Evolutionary conservation across 2,888 invertebrate genomes (phyloP).

Genomic region (Cryptus viduatorius): DNA sequence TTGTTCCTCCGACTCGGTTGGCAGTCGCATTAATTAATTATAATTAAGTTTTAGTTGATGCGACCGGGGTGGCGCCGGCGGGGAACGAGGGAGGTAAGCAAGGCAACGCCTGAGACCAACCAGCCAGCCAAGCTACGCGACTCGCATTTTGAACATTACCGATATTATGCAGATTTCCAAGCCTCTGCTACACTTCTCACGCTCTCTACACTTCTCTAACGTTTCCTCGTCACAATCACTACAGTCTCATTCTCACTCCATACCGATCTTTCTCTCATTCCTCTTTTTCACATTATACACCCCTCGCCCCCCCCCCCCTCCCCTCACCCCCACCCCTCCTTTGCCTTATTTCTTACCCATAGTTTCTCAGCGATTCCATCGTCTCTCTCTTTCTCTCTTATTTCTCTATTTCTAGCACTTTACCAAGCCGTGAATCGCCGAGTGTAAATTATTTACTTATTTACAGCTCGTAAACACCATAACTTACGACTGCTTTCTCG

Average conservation of each 20-base stretch:
- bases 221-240: conserved; percentile 41
- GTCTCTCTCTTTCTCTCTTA: conserved; percentile 51
- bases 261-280: conserved; percentile 29
- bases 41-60: conserved; percentile 94
- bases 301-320: conserved; percentile 25
- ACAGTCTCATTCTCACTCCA: conserved; percentile 45
- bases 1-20: conserved; percentile 81
- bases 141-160: conserved; percentile 84
- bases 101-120: conserved; percentile 75
- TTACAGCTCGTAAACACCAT: conserved; percentile 82
- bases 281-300: conserved; percentile 65
- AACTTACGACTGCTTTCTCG: conserved; percentile 71
- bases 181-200: conserved; percentile 66
- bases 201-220: conserved; percentile 54
- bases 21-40: conserved; percentile 93
- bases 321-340: conserved; percentile 36
- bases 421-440: conserved; percentile 78
- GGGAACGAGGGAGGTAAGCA: conserved; percentile 84
- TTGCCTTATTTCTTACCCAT: conserved; percentile 74
- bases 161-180: conserved; percentile 83
- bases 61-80: conserved; percentile 82
- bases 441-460: conserved; percentile 84
- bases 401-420: conserved; percentile 66
- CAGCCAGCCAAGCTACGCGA: conserved; percentile 80
- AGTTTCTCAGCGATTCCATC: conserved; percentile 68